Evolutionary conservation across 1,140 invertebrate species (phyloP).

Genomic region (Episyrphus balteatus): DNA sequence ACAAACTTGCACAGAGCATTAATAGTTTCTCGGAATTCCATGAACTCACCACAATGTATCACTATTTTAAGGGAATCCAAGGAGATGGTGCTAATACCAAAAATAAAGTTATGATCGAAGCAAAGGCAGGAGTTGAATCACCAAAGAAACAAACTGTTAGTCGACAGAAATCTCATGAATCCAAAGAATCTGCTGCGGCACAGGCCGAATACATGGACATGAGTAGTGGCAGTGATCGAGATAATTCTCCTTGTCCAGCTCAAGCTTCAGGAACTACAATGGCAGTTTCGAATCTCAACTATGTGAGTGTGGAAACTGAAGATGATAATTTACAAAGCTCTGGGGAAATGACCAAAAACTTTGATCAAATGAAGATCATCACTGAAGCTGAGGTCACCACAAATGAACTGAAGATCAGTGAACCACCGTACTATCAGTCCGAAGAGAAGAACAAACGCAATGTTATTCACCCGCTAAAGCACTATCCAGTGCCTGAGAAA

Average conservation of each 20-base stretch:
- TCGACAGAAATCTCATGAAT: slow-evolving; percentile 18
- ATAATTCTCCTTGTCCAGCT: slow-evolving; percentile 25
- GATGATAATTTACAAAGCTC: slow-evolving; percentile 29
- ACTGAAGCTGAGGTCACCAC: slow-evolving; percentile 23
- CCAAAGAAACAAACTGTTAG: slow-evolving; percentile 13
- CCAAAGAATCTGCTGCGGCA: background rate
- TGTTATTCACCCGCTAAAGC: slow-evolving; percentile 11
- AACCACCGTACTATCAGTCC: slow-evolving; percentile 34
- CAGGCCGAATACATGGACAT: slow-evolving; percentile 34
- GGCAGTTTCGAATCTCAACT: slow-evolving; percentile 34
- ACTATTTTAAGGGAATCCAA: slow-evolving; percentile 68
- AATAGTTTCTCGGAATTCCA: slow-evolving; percentile 70
- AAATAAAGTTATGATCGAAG: background rate
- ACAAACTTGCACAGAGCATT: slow-evolving; percentile 56
- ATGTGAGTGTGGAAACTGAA: slow-evolving; percentile 32
- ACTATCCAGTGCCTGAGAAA: slow-evolving; percentile 19
- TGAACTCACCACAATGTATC: slow-evolving; percentile 72
- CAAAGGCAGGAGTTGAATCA: slow-evolving; percentile 1
- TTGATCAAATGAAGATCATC: slow-evolving; percentile 24
- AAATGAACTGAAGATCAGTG: slow-evolving; percentile 31
- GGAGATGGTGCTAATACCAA: slow-evolving; percentile 26
- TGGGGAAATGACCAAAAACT: slow-evolving; percentile 20
- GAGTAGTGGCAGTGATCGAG: slow-evolving; percentile 32
- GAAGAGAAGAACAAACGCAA: slow-evolving; percentile 24
- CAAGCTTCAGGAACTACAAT: slow-evolving; percentile 19